These are phyloP conservation scores for Caenorhabditis drosophilae DNA, from an alignment of 2,888 invertebrate species.

Conservation along the genomic window DNA sequence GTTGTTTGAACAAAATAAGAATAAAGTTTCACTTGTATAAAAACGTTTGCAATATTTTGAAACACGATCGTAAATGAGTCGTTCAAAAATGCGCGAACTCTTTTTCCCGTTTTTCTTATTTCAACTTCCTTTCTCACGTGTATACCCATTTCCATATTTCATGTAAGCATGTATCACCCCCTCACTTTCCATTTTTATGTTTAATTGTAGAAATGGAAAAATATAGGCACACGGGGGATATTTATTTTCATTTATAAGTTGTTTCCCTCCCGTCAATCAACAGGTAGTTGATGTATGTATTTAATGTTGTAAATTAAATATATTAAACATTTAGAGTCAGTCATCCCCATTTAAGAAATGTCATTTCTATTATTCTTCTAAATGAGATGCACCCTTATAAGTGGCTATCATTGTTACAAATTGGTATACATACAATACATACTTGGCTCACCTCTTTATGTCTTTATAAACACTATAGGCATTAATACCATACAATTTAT, in stretches of 20 bases:
- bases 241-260: not conserved
- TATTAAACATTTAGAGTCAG: not conserved
- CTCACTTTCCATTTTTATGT: conserved; percentile 15
- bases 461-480: not conserved
- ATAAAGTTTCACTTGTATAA: not conserved
- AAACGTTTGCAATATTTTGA: conserved; percentile 5
- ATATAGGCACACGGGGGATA: not conserved
- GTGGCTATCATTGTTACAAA: conserved; percentile 8
- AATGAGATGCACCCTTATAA: not conserved
- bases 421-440: not conserved
- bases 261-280: not conserved
- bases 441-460: not conserved
- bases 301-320: not conserved
- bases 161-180: conserved; percentile 2
- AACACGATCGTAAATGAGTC: conserved; percentile 31
- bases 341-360: too few relatives aligned
- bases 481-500: not conserved
- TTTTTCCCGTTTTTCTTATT: conserved; percentile 5
- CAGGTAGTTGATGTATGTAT: too few relatives aligned
- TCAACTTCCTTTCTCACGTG: conserved; percentile 17
- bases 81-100: conserved; percentile 4
- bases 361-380: too few relatives aligned
- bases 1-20: not conserved
- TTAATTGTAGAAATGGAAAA: not conserved
- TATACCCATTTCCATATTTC: conserved; percentile 16